Evolutionary conservation across 2,888 invertebrate genomes (phyloP).

Genomic region (Drosophila ezoana): DNA sequence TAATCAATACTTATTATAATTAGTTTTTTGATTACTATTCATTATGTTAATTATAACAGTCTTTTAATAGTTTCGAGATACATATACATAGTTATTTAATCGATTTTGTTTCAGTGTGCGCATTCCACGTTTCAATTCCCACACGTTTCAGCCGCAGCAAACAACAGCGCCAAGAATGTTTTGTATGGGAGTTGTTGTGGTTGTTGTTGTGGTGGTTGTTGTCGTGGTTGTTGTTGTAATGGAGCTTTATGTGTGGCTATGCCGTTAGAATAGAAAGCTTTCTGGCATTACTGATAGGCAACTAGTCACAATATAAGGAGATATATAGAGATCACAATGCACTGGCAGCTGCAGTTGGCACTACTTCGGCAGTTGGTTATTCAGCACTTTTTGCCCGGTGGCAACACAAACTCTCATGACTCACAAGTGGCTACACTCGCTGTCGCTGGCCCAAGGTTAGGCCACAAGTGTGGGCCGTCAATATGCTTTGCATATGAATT

Average conservation of each 20-base stretch:
- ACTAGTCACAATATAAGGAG: slow-evolving; percentile 32
- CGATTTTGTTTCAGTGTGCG: slow-evolving; percentile 37
- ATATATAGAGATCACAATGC: slow-evolving; percentile 37
- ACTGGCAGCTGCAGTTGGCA: slow-evolving; percentile 26
- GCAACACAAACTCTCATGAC: slow-evolving; percentile 1
- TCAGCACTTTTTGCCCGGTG: slow-evolving; percentile 23
- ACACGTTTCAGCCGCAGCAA: slow-evolving; percentile 35
- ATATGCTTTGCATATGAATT: slow-evolving; percentile 59
- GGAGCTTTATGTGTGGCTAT: slow-evolving; percentile 55
- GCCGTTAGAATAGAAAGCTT: slow-evolving; percentile 70
- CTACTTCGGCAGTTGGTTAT: slow-evolving; percentile 31
- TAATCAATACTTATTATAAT: slow-evolving; percentile 16
- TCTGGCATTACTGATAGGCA: slow-evolving; percentile 12
- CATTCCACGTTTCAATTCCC: slow-evolving; percentile 54
- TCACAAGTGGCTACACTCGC: slow-evolving; percentile 22
- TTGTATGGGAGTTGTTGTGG: slow-evolving; percentile 33
- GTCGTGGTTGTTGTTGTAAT: slow-evolving; percentile 28
- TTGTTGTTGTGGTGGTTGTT: slow-evolving; percentile 18
- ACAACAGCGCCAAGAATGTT: slow-evolving; percentile 37
- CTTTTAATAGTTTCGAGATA: background rate
- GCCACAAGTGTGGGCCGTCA: slow-evolving; percentile 36
- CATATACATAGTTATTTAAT: background rate
- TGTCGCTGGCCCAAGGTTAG: slow-evolving; percentile 53
- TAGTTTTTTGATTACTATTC: too few relatives aligned
- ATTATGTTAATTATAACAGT: background rate